Conservation (phyloP, 2,797 vertebrate species). For the Iguana delicatissima region DNA sequence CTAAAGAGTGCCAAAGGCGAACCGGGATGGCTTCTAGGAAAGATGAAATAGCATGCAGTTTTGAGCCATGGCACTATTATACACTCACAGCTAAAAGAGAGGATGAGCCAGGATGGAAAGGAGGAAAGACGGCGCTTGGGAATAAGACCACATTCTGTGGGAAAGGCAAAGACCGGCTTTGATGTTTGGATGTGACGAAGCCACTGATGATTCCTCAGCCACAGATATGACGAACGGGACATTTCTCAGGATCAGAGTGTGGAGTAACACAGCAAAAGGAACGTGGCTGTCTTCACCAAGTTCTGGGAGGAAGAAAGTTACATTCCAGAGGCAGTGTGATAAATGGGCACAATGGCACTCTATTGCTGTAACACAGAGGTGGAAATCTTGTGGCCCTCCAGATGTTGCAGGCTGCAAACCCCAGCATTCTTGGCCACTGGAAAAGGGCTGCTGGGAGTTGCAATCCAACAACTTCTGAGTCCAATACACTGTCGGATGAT, state of each 20-base stretch:
- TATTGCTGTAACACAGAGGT: no score
- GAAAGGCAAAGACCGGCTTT: slow-evolving; percentile 54
- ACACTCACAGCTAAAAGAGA: slow-evolving; percentile 39
- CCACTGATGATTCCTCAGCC: neutral
- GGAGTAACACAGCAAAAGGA: no score
- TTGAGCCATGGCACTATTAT: slow-evolving; percentile 54
- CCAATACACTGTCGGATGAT: no score
- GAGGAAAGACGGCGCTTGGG: slow-evolving; percentile 37
- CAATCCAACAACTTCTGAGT: no score
- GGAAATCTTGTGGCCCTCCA: no score
- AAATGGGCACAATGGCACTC: no score
- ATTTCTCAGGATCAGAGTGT: no score
- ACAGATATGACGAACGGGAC: no score
- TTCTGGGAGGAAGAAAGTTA: neutral
- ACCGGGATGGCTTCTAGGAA: slow-evolving; percentile 65
- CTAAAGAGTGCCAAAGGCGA: slow-evolving; percentile 69
- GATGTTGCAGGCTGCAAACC: no score
- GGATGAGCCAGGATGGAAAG: slow-evolving; percentile 64
- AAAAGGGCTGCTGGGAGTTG: no score
- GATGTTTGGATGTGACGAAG: slow-evolving; percentile 28
- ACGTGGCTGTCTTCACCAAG: neutral
- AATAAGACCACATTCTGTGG: slow-evolving; percentile 45
- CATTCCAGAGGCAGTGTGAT: neutral
- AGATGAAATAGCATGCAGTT: slow-evolving; percentile 67
- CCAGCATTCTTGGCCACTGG: no score